phyloP scores from a whole-genome alignment of 2,888 invertebrate genomes.

The Standfussiana lucernea region DNA sequence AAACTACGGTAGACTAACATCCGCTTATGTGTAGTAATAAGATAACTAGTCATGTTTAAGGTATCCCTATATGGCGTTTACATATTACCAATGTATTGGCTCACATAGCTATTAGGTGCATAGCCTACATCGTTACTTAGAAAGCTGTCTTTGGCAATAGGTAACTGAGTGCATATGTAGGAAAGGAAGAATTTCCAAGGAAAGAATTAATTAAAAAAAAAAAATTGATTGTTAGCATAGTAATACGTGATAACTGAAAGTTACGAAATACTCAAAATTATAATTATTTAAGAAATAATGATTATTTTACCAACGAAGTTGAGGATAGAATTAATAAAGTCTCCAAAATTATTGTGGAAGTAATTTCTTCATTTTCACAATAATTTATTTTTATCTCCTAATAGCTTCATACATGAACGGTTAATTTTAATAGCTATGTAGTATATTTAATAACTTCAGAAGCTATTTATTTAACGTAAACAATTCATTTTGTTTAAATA shows the following conservation, averaged over 20 bases:
- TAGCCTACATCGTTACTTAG: constrained; percentile 45
- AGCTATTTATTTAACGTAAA: constrained; percentile 41
- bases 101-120: constrained; percentile 11
- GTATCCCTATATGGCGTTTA: constrained; percentile 34
- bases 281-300: not conserved
- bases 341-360: not conserved
- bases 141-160: constrained; percentile 40
- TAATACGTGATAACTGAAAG: not conserved
- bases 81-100: constrained; percentile 46
- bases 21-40: constrained; percentile 24
- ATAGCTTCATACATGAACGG: constrained; percentile 5
- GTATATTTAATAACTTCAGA: constrained; percentile 43
- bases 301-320: not conserved
- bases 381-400: constrained; percentile 2
- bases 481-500: constrained; percentile 41
- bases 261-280: not conserved
- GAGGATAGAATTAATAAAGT: not conserved
- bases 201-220: not conserved
- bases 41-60: constrained; percentile 12
- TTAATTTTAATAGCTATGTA: constrained; percentile 36
- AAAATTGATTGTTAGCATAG: not conserved
- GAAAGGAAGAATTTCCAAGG: not conserved
- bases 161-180: not conserved
- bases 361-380: not conserved
- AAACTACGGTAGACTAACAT: constrained; percentile 24